Evolutionary conservation across 53 echinoderm and acorn worm species (phyloP).

Genomic region (Paelopatides confundens): DNA sequence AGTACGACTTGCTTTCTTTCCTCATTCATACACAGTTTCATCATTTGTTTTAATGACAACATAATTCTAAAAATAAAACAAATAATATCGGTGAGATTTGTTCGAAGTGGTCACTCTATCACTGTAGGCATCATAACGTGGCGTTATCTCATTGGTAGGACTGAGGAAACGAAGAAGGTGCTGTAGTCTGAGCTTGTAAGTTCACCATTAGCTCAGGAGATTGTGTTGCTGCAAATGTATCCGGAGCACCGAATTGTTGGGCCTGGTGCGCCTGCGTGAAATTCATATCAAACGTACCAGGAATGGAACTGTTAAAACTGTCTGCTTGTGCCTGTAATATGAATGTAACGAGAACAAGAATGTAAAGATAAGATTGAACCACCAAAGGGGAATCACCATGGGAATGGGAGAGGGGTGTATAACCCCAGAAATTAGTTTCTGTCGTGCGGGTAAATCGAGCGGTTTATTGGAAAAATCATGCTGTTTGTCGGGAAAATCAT

Average conservation of each 20-base stretch:
- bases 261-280: constrained; percentile 39
- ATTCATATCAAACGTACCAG: constrained; percentile 31
- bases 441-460: no score
- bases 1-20: no score
- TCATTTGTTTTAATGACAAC: no score
- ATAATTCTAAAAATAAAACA: neutral
- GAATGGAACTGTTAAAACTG: constrained; percentile 27
- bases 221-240: constrained; percentile 29
- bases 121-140: neutral
- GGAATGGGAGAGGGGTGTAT: no score
- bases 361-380: no score
- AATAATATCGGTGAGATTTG: neutral
- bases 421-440: no score
- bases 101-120: neutral
- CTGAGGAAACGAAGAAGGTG: constrained; percentile 24
- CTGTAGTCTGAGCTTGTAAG: constrained; percentile 25
- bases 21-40: no score
- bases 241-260: constrained; percentile 11
- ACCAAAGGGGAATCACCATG: no score
- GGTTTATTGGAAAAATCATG: no score
- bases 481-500: no score
- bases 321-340: constrained; percentile 29
- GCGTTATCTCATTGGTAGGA: constrained; percentile 18
- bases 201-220: constrained; percentile 34
- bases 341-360: neutral